Base-by-base conservation (phyloP, 1,140 invertebrate genomes). In the Muscidifurax raptorellus region DNA sequence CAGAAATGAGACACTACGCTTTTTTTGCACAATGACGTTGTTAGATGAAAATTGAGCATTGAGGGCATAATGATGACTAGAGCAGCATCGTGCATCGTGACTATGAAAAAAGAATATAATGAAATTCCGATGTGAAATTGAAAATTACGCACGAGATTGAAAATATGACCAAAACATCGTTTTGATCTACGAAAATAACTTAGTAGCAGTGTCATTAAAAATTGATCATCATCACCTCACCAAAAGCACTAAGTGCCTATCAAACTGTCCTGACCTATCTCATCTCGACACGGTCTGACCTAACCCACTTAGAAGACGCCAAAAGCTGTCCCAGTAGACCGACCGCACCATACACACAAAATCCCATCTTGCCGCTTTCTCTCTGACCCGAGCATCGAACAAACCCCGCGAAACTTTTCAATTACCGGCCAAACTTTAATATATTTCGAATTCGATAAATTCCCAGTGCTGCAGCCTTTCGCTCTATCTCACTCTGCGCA, bases 361-460 rank as follows among this genome's bases (percentile, higher is more conserved):
- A 67, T 30, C 22, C 28, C 18, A 28, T 69, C 67, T 69, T 12
- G 27, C 27, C 67, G 18, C 25, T 12, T 15, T 59, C 52, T 6
- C 52, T 59, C 22, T 59, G 67, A 15, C 18, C 67, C 25, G 36
- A 67, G 67, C 12, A 5, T 25, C 7, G 27, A 74, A 81, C 69
- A 40, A 75, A 64, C 22, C 12, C 69, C n/a, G 25, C 22, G 12
- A 83, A 83, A 83, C 82, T 83, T 83, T 83, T 83, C 82, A 83
- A 83, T 77, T 83, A 83, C 59, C n/a, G 25, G n/a, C 36, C 22
- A 77, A 83, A 83, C 82, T 83, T 83, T 83, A 77, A 77, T 83
- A 83, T 83, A 83, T 83, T 83, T 77, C 74, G 40, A 77, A 83
- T 83, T 77, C 74, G 72, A 83, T 77, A 76, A 83, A 83, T 83